phyloP scores from a whole-genome alignment of 2,888 invertebrate species.

The Polyommatus icarus region DNA sequence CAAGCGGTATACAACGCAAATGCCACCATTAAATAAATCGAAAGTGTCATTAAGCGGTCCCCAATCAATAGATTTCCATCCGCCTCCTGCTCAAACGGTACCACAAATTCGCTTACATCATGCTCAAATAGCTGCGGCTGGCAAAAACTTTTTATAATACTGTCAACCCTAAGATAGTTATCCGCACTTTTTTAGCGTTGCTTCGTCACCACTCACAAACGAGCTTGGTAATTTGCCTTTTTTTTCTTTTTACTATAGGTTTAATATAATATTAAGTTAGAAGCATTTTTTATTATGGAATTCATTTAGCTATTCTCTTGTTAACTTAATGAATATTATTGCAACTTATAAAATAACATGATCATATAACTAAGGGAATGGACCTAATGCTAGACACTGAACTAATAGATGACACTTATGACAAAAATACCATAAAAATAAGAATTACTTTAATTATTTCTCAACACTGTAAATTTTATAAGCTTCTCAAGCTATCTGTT shows the following conservation, averaged over 20 bases:
- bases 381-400: no score
- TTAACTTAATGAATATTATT: no score
- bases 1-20: slow-evolving; percentile 26
- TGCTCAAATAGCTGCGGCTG: slow-evolving; percentile 25
- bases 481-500: no score
- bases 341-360: no score
- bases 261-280: not conserved
- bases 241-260: not conserved
- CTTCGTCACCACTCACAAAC: not conserved
- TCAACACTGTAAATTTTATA: no score
- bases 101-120: slow-evolving; percentile 34
- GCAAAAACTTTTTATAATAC: slow-evolving; percentile 25
- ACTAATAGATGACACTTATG: no score
- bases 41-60: slow-evolving; percentile 37
- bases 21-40: slow-evolving; percentile 39
- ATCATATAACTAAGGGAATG: no score
- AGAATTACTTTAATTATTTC: no score
- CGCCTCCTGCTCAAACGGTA: slow-evolving; percentile 20
- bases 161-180: slow-evolving; percentile 15
- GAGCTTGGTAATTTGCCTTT: not conserved
- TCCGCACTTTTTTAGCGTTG: slow-evolving; percentile 10
- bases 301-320: no score
- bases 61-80: slow-evolving; percentile 33
- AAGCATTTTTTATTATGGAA: no score
- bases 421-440: no score